Evolutionary conservation across 2,888 invertebrate species (phyloP).

Genomic region (Pollenia labialis): DNA sequence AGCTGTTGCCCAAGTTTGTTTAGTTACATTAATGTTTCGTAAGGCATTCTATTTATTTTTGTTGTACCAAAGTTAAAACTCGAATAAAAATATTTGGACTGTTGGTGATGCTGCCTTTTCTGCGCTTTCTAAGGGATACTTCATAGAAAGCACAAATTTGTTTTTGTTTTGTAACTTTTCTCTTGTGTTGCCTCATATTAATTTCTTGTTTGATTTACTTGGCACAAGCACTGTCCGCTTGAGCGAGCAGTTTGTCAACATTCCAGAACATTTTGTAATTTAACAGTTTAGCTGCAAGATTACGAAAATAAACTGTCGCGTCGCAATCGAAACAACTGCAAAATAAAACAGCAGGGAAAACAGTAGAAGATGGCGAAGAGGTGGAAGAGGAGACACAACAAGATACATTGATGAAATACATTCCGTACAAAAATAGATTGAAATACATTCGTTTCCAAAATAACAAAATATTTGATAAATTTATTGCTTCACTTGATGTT

Average conservation of each 20-base stretch:
- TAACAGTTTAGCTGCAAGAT: conserved; percentile 71
- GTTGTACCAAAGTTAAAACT: conserved; percentile 47
- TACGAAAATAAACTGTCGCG: conserved; percentile 72
- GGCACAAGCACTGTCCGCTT: conserved; percentile 58
- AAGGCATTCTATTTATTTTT: conserved; percentile 21
- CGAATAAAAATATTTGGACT: conserved; percentile 60
- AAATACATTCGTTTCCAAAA: conserved; percentile 67
- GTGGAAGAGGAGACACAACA: not conserved
- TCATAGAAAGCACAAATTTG: conserved; percentile 13
- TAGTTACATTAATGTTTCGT: not conserved
- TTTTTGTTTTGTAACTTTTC: conserved; percentile 7
- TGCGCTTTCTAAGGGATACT: not conserved
- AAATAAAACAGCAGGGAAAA: not conserved
- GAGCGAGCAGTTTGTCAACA: conserved; percentile 71
- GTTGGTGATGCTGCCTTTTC: conserved; percentile 26
- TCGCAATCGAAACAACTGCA: conserved; percentile 40
- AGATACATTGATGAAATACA: conserved; percentile 60
- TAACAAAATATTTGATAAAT: conserved; percentile 67
- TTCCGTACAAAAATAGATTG: conserved; percentile 65
- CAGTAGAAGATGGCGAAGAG: not conserved
- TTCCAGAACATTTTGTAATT: conserved; percentile 74
- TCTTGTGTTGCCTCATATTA: conserved; percentile 37
- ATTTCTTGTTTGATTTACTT: conserved; percentile 66
- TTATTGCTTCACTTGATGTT: conserved; percentile 61
- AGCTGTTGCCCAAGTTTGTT: not conserved